Evolutionary conservation across 2,888 invertebrate species (phyloP), one percentile per base, ranked within the genome.

Genomic region (Leptura quadrifasciata): DNA sequence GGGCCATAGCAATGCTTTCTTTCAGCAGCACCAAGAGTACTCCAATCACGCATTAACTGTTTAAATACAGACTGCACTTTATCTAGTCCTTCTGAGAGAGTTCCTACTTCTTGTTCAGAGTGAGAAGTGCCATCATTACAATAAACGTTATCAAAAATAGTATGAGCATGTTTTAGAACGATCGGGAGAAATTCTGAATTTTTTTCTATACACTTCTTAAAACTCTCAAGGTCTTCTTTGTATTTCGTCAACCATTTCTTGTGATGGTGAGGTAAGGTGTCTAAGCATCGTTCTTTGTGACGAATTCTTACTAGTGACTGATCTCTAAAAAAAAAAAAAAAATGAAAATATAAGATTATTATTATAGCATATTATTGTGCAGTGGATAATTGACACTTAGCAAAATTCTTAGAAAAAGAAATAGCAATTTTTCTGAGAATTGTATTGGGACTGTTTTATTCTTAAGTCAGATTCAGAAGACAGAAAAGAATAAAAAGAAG

Each of bases 41-140:
- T 97, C 99, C 99, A 99, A 87, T 99, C 99, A 0, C 99, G 91
- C n/a, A 97, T 97, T 85, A 99, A 93, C 88, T 99, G 98, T 88
- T 98, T 98, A 81, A 99, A 90, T 2, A 98, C 97, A 18, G 96
- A 96, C 88, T 97, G 96, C 47, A 98, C 97, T 74, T 81, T 81
- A 67, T 94, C 94, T 87, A 93, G 92, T 84, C 93, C 93, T 78
- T 89, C 88, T 20, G 86, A 82, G 88, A 90, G 54, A 67, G 85
- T 83, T 76, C 87, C 86, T 12, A 88, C 86, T 65, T 87, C 83
- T 84, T 84, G 87, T 85, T 83, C 84, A 2, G 87, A 86, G 79
- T 88, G 87, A 18, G 86, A 82, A 18, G 78, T 63, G 17, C 72
- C 75, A 2, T 87, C 87, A 67, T 84, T 86, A 47, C 83, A 84